Conservation (phyloP, 1,140 invertebrate genomes). For the Dreissena polymorpha region DNA sequence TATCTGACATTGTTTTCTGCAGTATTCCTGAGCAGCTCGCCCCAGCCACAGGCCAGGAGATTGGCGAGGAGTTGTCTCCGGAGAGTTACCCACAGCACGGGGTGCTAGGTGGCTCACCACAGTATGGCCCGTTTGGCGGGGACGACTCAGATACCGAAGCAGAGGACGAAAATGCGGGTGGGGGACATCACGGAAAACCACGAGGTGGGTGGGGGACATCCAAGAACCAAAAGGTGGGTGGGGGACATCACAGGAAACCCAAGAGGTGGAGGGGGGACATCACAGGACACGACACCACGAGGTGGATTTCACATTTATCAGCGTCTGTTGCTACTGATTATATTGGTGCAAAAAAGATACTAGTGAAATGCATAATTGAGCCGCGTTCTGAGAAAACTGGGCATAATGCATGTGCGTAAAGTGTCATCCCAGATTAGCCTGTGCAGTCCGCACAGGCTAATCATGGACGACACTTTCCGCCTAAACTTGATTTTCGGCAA, state of each 20-base stretch:
- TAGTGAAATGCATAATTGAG: no score
- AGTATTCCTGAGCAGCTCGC: slow-evolving; percentile 50
- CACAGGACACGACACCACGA: slow-evolving; percentile 29
- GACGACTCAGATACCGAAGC: slow-evolving; percentile 79
- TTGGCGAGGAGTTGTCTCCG: slow-evolving; percentile 20
- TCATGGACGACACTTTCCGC: no score
- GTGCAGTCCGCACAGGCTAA: no score
- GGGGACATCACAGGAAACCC: slow-evolving; percentile 28
- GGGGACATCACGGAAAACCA: slow-evolving; percentile 27
- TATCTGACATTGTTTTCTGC: slow-evolving; percentile 4
- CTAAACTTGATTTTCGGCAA: no score
- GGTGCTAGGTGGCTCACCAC: slow-evolving; percentile 46
- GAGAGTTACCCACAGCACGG: slow-evolving; percentile 70
- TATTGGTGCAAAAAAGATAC: no score
- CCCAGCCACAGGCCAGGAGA: slow-evolving; percentile 3
- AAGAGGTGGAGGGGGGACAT: not conserved
- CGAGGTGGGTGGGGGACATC: not conserved
- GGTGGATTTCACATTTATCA: no score
- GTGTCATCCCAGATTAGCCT: no score
- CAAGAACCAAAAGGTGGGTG: slow-evolving; percentile 75
- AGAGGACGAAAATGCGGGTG: slow-evolving; percentile 77
- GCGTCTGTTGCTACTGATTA: no score
- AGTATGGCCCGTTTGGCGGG: not conserved
- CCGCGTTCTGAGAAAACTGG: no score
- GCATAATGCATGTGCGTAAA: no score